These are phyloP conservation scores for Platyrinchus mystaceus DNA, from an alignment of 2,797 vertebrate species.

Conservation along the genomic window DNA sequence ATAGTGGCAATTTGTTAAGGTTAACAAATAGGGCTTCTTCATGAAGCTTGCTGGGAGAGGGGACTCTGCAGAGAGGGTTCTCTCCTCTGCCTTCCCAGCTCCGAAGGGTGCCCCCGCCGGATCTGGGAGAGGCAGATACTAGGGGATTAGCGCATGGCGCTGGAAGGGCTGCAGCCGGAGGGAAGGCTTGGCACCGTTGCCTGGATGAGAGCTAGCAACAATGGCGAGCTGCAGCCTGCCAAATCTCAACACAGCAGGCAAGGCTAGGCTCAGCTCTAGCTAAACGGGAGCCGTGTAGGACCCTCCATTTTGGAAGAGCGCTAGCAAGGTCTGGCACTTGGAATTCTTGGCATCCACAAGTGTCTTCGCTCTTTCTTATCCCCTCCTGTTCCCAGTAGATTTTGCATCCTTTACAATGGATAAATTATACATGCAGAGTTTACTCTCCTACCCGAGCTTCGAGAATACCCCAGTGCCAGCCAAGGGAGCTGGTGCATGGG, in stretches of 20 bases:
- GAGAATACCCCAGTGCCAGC: constrained; percentile 56
- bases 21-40: not conserved
- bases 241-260: constrained; percentile 61
- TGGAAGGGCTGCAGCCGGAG: constrained; percentile 44
- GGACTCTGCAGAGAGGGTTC: not conserved
- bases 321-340: constrained; percentile 64
- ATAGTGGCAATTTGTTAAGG: not conserved
- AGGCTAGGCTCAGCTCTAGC: constrained; percentile 61
- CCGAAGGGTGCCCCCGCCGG: not conserved
- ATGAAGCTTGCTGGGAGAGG: not conserved
- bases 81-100: not conserved
- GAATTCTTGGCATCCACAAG: constrained; percentile 67
- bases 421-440: constrained; percentile 69
- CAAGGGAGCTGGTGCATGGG: constrained; percentile 63
- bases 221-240: constrained; percentile 47
- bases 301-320: constrained; percentile 66
- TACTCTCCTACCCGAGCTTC: constrained; percentile 63
- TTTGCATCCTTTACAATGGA: constrained; percentile 69
- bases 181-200: constrained; percentile 39
- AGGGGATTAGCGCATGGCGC: not conserved
- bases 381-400: constrained; percentile 65
- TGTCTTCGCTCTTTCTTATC: constrained; percentile 67
- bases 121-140: constrained; percentile 11
- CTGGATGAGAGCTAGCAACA: constrained; percentile 48
- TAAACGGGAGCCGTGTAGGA: constrained; percentile 52